phyloP scores from a whole-genome alignment of 2,113 vertebrate species.

The Sapayoa aenigma region DNA sequence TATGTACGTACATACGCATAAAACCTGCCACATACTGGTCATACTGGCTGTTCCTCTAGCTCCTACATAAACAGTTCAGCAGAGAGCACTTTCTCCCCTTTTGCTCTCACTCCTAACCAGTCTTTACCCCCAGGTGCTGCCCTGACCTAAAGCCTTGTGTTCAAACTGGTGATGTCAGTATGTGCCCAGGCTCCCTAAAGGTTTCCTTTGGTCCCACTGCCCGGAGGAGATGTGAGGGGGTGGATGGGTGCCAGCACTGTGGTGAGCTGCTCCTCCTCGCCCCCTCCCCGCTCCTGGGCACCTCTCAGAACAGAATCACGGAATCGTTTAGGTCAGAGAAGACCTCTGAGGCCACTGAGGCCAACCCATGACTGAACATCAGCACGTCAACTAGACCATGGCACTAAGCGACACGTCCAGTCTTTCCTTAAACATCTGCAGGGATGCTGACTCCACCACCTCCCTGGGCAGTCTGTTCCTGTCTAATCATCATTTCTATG shows the following conservation, averaged over 20 bases:
- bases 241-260: too few species aligned
- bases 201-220: too few species aligned
- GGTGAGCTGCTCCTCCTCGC: accelerated
- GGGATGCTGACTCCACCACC: not conserved
- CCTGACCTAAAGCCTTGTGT: not conserved
- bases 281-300: accelerated
- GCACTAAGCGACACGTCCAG: not conserved
- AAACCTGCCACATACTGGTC: not conserved
- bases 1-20: accelerated
- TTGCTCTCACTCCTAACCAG: not conserved
- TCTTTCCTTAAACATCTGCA: not conserved
- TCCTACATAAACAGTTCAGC: not conserved
- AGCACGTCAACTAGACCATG: not conserved
- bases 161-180: accelerated
- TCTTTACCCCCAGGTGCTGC: not conserved
- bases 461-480: not conserved
- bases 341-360: not conserved
- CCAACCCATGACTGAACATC: accelerated
- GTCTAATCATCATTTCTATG: not conserved
- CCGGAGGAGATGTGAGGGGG: accelerated
- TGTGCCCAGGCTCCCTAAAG: accelerated
- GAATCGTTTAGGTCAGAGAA: not conserved
- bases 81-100: not conserved
- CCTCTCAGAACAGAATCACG: not conserved
- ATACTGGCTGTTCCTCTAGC: not conserved